Conservation (phyloP, 2,113 vertebrate species). For the Gulo gulo region DNA sequence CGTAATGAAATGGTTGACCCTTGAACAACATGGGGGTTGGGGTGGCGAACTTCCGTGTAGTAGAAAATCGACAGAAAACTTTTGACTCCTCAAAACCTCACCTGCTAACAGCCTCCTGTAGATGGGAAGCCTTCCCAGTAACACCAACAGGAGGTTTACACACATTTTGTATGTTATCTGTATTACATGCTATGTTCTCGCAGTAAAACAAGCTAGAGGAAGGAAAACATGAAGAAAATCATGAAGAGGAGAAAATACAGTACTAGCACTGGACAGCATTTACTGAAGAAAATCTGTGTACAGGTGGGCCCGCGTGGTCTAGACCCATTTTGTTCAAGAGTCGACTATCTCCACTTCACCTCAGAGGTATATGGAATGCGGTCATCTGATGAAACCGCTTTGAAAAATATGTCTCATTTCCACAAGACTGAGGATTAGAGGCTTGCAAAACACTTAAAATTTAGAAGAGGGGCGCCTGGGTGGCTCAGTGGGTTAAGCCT, state of each 20-base stretch:
- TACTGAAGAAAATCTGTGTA: background rate
- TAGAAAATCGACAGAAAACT: background rate
- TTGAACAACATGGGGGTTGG: background rate
- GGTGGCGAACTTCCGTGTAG: rapidly evolving
- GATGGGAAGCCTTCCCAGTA: background rate
- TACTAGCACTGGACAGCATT: background rate
- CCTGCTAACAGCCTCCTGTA: background rate
- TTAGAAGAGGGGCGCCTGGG: background rate
- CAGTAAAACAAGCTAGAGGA: background rate
- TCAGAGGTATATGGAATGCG: background rate
- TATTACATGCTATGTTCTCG: background rate
- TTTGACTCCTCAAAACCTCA: background rate
- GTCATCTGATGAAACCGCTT: background rate
- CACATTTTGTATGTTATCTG: background rate
- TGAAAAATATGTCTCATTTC: background rate
- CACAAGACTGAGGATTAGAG: background rate
- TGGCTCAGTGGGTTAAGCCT: too few relatives aligned
- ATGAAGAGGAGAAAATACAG: background rate
- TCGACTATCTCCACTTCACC: background rate
- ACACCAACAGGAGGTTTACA: background rate
- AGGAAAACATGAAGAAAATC: background rate
- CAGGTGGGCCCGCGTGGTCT: background rate
- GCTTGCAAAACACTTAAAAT: background rate
- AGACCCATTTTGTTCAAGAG: background rate
- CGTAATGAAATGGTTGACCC: background rate